phyloP scores from a whole-genome alignment of 1,140 invertebrate genomes.

The Brachionus sp. region DNA sequence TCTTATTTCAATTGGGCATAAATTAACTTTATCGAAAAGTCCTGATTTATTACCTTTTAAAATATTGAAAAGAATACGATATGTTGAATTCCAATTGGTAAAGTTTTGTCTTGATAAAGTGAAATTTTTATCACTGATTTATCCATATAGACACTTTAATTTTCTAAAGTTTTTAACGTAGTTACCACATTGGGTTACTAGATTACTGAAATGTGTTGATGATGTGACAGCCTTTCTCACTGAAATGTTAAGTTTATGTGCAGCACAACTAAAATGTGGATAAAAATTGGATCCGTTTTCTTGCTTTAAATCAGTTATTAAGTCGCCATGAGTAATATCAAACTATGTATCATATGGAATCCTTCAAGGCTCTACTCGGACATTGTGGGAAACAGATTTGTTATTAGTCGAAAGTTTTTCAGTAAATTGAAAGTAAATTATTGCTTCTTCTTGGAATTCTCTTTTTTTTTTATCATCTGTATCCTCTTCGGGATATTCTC shows the following conservation, averaged over 20 bases:
- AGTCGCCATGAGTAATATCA: not conserved
- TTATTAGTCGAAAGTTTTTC: not conserved
- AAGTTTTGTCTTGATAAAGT: not conserved
- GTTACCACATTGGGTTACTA: not conserved
- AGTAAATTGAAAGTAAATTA: not conserved
- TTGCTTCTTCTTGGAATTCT: not conserved
- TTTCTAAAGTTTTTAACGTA: not conserved
- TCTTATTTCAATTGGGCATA: no score
- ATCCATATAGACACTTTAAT: not conserved
- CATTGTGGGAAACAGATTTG: not conserved
- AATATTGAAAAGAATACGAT: not conserved
- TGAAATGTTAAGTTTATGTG: slow-evolving; percentile 1
- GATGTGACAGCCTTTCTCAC: slow-evolving; percentile 3
- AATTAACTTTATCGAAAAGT: no score
- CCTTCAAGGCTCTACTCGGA: not conserved
- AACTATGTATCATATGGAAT: not conserved
- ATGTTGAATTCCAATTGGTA: slow-evolving; percentile 8
- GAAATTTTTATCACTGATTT: not conserved
- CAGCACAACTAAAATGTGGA: not conserved
- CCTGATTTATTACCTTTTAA: no score
- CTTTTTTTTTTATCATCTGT: no score
- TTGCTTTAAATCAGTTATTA: not conserved
- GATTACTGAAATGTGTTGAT: not conserved
- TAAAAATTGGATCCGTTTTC: not conserved
- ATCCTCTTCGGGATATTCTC: no score